Evolutionary conservation across 2,113 vertebrate genomes (phyloP).

Genomic region (Corynorhinus townsendii): DNA sequence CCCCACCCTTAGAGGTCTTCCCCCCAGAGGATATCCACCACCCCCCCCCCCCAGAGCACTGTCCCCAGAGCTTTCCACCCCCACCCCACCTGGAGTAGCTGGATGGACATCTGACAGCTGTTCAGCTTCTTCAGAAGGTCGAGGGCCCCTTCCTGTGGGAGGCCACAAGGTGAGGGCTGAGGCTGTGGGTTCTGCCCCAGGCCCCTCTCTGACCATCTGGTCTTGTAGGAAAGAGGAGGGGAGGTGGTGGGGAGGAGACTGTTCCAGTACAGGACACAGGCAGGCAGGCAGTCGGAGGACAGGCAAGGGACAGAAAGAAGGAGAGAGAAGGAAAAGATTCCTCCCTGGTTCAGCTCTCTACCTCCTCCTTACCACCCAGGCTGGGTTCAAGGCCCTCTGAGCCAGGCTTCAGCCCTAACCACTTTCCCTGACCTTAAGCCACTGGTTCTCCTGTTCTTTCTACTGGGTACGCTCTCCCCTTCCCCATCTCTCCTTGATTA

Average conservation of each 20-base stretch:
- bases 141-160: slow-evolving; percentile 88
- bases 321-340: not conserved
- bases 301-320: not conserved
- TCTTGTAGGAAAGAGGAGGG: not conserved
- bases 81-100: slow-evolving; percentile 92
- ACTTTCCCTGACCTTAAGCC: not conserved
- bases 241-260: not conserved
- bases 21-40: not conserved
- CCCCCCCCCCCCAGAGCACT: not conserved
- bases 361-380: too few relatives aligned
- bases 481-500: not conserved
- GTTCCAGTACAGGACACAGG: not conserved
- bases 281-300: not conserved
- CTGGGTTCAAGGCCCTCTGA: not conserved
- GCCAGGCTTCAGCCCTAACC: not conserved
- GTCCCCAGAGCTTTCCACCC: slow-evolving; percentile 70
- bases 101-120: slow-evolving; percentile 90
- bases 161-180: slow-evolving; percentile 30
- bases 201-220: not conserved
- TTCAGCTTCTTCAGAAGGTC: slow-evolving; percentile 92
- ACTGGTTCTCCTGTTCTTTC: not conserved
- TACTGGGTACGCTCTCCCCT: not conserved
- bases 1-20: not conserved
- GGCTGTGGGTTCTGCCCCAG: not conserved
- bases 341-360: not conserved